A percentile compares a stretch with the other conserved stretches of the same genome.
Conservation (phyloP, 2,113 vertebrate species). For the Gadus chalcogrammus region DNA sequence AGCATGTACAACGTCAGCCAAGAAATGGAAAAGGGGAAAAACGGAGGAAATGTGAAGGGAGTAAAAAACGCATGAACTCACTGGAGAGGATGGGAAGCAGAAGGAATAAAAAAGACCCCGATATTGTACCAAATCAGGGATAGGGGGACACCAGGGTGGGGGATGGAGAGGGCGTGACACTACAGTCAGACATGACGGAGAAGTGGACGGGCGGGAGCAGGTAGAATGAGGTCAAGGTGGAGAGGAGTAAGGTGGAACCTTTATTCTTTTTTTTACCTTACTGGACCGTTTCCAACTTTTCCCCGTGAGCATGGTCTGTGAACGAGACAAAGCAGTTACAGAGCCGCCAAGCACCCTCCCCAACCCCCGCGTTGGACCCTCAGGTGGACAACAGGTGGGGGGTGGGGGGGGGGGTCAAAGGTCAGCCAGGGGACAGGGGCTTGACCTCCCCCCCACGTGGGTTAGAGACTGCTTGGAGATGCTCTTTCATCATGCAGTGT, state of each 20-base stretch:
- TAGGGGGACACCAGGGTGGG: neutral
- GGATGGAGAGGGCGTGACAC: conserved; percentile 40
- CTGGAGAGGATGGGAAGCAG: conserved; percentile 20
- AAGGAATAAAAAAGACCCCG: conserved; percentile 6
- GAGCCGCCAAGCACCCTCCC: conserved; percentile 57
- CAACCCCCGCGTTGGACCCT: conserved; percentile 32
- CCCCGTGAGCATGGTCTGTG: conserved; percentile 98
- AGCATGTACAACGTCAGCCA: too few species aligned
- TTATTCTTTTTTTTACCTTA: conserved; percentile 89
- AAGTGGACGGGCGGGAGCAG: neutral
- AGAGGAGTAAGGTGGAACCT: conserved; percentile 16
- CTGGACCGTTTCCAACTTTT: conserved; percentile 99
- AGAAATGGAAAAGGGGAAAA: too few species aligned
- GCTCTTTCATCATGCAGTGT: too few species aligned
- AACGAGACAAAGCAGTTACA: conserved; percentile 94
- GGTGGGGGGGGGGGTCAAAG: conserved; percentile 19
- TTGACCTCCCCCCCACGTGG: neutral
- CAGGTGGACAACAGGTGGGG: conserved; percentile 43
- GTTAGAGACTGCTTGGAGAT: neutral
- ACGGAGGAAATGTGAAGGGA: conserved; percentile 10
- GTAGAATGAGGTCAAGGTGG: conserved; percentile 15
- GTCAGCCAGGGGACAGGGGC: conserved; percentile 32
- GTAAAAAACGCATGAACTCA: conserved; percentile 30
- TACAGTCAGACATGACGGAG: conserved; percentile 35
- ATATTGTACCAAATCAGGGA: too few species aligned